Conservation (phyloP, 2,797 vertebrate genomes). For the Coracias cyanogaster region DNA sequence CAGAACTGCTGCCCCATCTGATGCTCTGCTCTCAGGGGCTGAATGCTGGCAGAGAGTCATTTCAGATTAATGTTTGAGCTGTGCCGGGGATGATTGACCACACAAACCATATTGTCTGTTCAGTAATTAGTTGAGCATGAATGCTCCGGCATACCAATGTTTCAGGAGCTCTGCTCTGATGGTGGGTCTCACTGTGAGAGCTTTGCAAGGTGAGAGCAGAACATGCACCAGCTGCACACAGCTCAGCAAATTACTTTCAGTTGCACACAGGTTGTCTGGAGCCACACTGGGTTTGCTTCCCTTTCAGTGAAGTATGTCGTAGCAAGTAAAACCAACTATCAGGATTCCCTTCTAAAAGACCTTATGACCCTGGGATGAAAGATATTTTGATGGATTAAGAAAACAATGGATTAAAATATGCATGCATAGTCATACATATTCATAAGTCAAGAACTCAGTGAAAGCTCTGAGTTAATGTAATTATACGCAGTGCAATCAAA, state of each 20-base stretch:
- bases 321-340: background rate
- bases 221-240: rapidly evolving
- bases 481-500: background rate
- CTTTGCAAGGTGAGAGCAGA: background rate
- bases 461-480: background rate
- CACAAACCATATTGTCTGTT: background rate
- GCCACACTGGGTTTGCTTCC: background rate
- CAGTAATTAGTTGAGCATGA: background rate
- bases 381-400: background rate
- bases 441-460: background rate
- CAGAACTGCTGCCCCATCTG: background rate
- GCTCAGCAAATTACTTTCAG: background rate
- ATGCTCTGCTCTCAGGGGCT: background rate
- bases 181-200: background rate
- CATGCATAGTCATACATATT: background rate
- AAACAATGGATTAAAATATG: background rate
- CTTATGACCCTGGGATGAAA: background rate
- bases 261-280: rapidly evolving
- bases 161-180: background rate
- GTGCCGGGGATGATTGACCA: background rate
- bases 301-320: background rate
- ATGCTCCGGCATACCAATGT: background rate
- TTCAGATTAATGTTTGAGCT: background rate
- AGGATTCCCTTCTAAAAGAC: background rate
- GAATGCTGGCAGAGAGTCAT: background rate